These are phyloP conservation scores for Spialia ferax DNA, from an alignment of 2,888 invertebrate species.

Conservation along the genomic window DNA sequence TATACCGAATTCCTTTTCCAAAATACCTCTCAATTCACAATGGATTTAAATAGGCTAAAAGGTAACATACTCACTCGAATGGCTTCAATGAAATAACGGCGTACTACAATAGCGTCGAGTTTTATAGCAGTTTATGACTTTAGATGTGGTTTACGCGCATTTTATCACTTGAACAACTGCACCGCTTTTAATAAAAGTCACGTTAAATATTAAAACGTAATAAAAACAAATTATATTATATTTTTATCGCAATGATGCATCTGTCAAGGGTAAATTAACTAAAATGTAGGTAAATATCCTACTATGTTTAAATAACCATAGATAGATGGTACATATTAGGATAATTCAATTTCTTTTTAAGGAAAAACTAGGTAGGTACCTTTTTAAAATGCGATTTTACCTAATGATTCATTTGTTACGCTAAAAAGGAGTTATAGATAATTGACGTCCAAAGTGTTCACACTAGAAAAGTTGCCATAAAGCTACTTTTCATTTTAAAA, in stretches of 20 bases:
- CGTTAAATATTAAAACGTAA: slow-evolving; percentile 44
- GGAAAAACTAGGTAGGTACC: no score
- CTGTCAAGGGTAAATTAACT: slow-evolving; percentile 10
- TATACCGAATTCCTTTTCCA: slow-evolving; percentile 17
- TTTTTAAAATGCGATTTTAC: no score
- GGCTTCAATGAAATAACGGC: slow-evolving; percentile 19
- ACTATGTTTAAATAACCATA: no score
- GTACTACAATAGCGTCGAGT: slow-evolving; percentile 53
- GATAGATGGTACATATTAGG: no score
- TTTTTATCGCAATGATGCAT: slow-evolving; percentile 21
- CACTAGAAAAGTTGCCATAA: no score
- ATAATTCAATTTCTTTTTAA: no score
- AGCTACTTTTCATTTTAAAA: background rate
- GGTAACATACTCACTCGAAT: slow-evolving; percentile 15
- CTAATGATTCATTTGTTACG: no score
- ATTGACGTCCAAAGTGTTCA: no score
- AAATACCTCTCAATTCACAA: slow-evolving; percentile 13
- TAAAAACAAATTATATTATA: slow-evolving; percentile 9
- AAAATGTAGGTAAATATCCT: no score
- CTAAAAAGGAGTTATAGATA: no score
- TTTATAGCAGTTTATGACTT: slow-evolving; percentile 66
- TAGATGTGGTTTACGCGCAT: slow-evolving; percentile 59
- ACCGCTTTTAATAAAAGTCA: slow-evolving; percentile 56
- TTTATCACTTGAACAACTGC: slow-evolving; percentile 63
- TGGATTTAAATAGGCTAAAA: slow-evolving; percentile 20